phyloP scores from a whole-genome alignment of 2,113 vertebrate species.

The Spheniscus mendiculus region DNA sequence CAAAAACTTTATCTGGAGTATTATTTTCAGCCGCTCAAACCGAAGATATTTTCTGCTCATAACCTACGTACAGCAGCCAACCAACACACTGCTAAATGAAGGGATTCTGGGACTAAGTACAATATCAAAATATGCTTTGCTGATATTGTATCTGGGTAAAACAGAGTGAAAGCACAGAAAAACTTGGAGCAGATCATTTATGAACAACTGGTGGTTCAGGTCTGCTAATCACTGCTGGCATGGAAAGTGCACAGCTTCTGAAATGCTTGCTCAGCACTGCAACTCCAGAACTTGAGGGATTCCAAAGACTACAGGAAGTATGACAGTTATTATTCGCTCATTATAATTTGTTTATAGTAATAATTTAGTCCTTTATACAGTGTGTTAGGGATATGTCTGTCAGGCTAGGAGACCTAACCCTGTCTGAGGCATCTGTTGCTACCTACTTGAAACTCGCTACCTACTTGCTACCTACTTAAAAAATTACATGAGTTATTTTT shows the following conservation, averaged over 20 bases:
- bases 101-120: neutral
- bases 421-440: neutral
- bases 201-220: neutral
- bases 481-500: neutral
- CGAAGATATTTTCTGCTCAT: neutral
- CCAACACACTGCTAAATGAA: neutral
- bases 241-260: neutral
- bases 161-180: neutral
- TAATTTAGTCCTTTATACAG: neutral
- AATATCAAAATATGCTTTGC: neutral
- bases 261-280: neutral
- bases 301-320: neutral
- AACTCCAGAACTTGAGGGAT: neutral
- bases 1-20: neutral
- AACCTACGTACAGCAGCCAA: neutral
- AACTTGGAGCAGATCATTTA: neutral
- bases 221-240: neutral
- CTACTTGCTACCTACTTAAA: no score
- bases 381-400: neutral
- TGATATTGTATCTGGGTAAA: neutral
- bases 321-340: neutral
- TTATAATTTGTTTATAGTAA: neutral
- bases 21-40: neutral
- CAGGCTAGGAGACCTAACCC: neutral
- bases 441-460: neutral